Percentiles rank a stretch among this genome's conserved stretches.
phyloP scores from a whole-genome alignment of 1,140 invertebrate genomes.

The Sycobia sp. region DNA sequence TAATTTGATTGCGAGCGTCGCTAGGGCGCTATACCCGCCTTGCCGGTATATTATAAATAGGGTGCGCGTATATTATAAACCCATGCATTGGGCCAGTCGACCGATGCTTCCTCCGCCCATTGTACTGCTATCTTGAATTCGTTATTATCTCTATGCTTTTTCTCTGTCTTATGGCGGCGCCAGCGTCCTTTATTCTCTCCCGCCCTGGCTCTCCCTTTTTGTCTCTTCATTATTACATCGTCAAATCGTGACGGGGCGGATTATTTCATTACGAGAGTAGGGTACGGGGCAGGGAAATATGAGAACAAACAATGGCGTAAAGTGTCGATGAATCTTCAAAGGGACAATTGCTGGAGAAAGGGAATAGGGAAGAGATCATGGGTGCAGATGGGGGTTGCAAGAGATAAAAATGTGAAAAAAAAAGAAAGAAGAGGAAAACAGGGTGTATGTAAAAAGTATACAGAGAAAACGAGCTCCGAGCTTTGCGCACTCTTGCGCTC shows the following conservation, averaged over 20 bases:
- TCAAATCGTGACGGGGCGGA: neutral
- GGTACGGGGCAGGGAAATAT: neutral
- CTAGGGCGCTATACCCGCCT: no score
- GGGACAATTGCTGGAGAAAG: no score
- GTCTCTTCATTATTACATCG: neutral
- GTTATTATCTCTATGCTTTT: neutral
- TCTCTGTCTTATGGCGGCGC: neutral
- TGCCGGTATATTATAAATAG: no score
- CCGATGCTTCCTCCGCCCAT: no score
- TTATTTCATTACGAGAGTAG: constrained; percentile 6
- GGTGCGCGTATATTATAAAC: no score
- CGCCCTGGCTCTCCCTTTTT: no score
- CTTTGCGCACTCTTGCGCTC: constrained; percentile 4
- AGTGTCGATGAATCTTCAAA: constrained; percentile 23
- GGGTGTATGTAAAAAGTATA: neutral
- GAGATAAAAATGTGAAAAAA: neutral
- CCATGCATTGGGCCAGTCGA: no score
- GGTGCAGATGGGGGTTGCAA: no score
- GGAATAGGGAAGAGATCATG: no score
- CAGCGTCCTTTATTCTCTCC: no score
- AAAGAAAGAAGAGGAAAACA: neutral
- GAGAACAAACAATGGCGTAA: constrained; percentile 10
- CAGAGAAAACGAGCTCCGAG: neutral
- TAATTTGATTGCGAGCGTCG: no score
- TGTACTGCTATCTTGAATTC: constrained; percentile 11